These are phyloP conservation scores for Gallirallus australis DNA, from an alignment of 2,797 vertebrate species.

Conservation along the genomic window DNA sequence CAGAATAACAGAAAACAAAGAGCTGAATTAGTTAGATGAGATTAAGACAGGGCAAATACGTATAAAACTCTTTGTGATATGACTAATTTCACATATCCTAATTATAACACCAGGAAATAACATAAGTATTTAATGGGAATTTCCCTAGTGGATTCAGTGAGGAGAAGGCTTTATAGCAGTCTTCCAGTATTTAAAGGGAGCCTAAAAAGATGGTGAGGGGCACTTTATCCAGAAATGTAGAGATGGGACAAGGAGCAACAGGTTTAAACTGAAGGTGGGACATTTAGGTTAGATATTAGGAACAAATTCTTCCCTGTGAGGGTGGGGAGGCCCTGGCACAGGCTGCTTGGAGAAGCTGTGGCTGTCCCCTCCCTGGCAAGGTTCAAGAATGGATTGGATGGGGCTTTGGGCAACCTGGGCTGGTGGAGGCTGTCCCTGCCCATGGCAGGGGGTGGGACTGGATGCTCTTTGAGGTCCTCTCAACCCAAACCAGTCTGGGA, in stretches of 20 bases:
- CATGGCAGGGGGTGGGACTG: accelerated
- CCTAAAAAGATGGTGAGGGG: neutral
- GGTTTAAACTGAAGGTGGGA: neutral
- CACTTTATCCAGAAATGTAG: neutral
- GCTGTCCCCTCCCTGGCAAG: neutral
- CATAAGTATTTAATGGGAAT: neutral
- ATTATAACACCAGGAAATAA: neutral
- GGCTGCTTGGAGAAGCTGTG: neutral
- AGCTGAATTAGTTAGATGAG: neutral
- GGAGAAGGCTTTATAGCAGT: neutral
- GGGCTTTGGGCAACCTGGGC: neutral
- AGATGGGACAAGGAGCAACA: accelerated
- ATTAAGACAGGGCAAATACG: neutral
- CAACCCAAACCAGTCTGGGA: accelerated
- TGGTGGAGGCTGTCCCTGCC: neutral
- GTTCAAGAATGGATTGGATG: neutral
- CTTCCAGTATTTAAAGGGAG: neutral
- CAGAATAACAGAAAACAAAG: neutral
- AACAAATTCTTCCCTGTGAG: neutral
- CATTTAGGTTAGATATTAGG: no score
- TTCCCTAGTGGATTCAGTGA: neutral
- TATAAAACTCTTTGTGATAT: neutral
- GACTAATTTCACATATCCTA: neutral
- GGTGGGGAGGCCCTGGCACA: neutral
- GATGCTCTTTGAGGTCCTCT: accelerated